Evolutionary conservation across 2,797 vertebrate species (phyloP), one percentile per base, ranked within the genome.

Genomic region (Anguilla pacifica): DNA sequence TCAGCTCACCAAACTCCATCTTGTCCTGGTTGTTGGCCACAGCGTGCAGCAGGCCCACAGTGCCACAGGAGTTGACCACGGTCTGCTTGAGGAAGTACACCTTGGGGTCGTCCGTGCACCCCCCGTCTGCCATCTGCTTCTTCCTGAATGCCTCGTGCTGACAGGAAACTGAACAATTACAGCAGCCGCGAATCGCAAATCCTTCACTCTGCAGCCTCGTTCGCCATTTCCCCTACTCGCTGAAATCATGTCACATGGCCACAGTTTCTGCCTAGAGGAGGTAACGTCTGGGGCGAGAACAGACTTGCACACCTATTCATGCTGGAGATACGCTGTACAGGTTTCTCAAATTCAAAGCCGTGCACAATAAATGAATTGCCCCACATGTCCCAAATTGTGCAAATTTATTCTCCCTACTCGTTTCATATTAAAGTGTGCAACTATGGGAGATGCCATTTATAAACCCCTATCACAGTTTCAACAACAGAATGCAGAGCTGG

Each of bases 71-170:
- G 95, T 99, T 99, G 70, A 94, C 95, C 6, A 97, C 95, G 0
- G 97, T 97, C 96, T 99, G 99, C 93, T 97, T 98, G 94, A 99
- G 91, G 93, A 99, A 99, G 93, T 99, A 99, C 17, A 98, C 94
- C 39, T 96, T 96, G n/a, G 97, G 91, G 70, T 92, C 95, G 15
- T 95, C 89, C 88, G 95, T 95, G 19, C 91, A 95, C 57, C 95
- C 95, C 88, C 98, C 93, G 87, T 97, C 96, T 89, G 96, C 97
- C 0, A 94, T 94, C 94, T 99, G 98, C 87, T 97, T 96, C 92
- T 97, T 93, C 89, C 98, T 97, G 94, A 98, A 98, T 87, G 96
- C 96, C 92, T 98, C 98, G 89, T 99, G 98, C 98, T 99, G 92
- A 6, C 22, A 85, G 85, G 43, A 91, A 19, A 88, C 0, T 0